phyloP scores from a whole-genome alignment of 2,888 invertebrate genomes.

The Odontocolon sp. region DNA sequence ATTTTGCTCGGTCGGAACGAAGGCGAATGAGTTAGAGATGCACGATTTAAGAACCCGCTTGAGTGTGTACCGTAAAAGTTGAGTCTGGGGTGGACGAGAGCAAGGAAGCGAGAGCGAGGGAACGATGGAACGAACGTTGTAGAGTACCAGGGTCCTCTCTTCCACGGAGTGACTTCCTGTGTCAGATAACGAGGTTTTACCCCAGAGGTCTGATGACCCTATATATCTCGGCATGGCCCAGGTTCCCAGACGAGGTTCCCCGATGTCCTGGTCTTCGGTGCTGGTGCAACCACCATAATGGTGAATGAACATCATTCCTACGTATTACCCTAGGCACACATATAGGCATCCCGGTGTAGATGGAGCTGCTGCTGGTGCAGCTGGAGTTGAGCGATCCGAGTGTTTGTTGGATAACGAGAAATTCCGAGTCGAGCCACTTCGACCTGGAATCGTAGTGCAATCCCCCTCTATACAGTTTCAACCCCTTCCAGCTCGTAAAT shows the following conservation, averaged over 20 bases:
- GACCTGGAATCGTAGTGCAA: background rate
- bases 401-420: constrained; percentile 23
- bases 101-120: constrained; percentile 31
- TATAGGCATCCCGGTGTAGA: background rate
- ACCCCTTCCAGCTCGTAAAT: too few relatives aligned
- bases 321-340: constrained; percentile 7
- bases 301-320: constrained; percentile 31
- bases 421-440: background rate
- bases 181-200: constrained; percentile 75
- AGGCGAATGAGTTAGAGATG: constrained; percentile 46
- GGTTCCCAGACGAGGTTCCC: constrained; percentile 27
- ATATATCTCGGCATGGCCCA: constrained; percentile 45
- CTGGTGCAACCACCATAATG: constrained; percentile 38
- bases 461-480: background rate
- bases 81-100: constrained; percentile 4
- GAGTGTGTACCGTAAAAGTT: constrained; percentile 22
- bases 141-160: constrained; percentile 32
- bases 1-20: constrained; percentile 25
- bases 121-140: constrained; percentile 58
- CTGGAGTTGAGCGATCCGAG: background rate
- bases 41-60: constrained; percentile 41
- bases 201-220: constrained; percentile 68
- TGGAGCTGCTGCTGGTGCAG: constrained; percentile 4
- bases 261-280: constrained; percentile 23
- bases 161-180: constrained; percentile 68